phyloP scores from a whole-genome alignment of 2,113 vertebrate genomes.

The Nycticorax nycticorax region DNA sequence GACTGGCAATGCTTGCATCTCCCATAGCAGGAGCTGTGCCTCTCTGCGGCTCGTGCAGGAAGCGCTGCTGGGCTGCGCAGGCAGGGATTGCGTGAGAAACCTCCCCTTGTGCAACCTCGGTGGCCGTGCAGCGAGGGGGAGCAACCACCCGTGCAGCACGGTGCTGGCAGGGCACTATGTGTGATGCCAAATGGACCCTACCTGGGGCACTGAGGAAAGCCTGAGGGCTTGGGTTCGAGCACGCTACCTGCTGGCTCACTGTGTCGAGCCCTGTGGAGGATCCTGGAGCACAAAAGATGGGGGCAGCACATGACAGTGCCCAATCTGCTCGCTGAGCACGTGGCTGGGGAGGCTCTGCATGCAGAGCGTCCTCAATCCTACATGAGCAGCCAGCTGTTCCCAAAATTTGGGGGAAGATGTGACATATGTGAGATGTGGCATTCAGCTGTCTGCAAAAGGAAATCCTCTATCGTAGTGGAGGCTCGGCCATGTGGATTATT shows the following conservation, averaged over 20 bases:
- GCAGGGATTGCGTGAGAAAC: not conserved
- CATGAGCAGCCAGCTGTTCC: not conserved
- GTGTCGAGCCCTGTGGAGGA: fast-evolving
- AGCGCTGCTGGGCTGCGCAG: fast-evolving
- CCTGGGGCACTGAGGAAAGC: not conserved
- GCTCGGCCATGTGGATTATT: not conserved
- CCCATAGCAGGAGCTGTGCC: not conserved
- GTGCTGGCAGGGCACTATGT: not conserved
- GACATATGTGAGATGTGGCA: fast-evolving
- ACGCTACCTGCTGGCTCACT: fast-evolving
- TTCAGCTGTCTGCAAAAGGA: not conserved
- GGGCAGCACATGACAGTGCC: fast-evolving
- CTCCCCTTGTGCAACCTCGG: fast-evolving
- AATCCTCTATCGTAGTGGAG: fast-evolving
- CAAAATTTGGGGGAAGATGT: not conserved
- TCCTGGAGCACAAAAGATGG: fast-evolving
- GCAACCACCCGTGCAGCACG: fast-evolving
- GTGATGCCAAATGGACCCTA: no score
- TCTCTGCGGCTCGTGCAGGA: not conserved
- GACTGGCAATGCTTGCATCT: not conserved
- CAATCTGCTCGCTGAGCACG: fast-evolving
- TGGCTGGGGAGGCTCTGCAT: not conserved
- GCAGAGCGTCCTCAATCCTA: not conserved
- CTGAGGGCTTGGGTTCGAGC: not conserved
- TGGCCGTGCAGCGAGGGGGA: fast-evolving